A percentile compares a stretch with the other conserved stretches of the same genome.
Evolutionary conservation across 2,888 invertebrate species (phyloP).

Genomic region (Ophion obscuratus): DNA sequence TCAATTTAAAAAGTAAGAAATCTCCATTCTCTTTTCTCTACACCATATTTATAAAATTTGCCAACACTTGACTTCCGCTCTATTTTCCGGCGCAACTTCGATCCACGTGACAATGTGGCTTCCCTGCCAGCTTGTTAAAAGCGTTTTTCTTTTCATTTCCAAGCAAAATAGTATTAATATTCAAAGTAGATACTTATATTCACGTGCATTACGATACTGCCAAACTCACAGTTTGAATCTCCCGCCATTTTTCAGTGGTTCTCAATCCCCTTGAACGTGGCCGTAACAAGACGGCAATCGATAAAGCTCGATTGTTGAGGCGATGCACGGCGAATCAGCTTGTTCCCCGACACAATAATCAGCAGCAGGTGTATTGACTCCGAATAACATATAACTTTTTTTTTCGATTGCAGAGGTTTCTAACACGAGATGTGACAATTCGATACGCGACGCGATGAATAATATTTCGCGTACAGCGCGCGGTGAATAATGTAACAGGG

Average conservation of each 20-base stretch:
- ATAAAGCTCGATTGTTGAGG: slow-evolving; percentile 33
- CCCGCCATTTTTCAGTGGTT: slow-evolving; percentile 7
- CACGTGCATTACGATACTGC: neutral
- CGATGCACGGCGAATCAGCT: slow-evolving; percentile 3
- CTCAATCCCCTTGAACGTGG: slow-evolving; percentile 23
- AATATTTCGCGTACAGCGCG: neutral
- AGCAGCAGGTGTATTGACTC: slow-evolving; percentile 39
- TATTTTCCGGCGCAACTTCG: too few species aligned
- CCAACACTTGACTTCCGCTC: too few species aligned
- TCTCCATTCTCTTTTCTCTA: too few species aligned
- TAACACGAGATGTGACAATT: neutral
- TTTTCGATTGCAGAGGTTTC: neutral
- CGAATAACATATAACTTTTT: slow-evolving; percentile 22
- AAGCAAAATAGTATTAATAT: neutral
- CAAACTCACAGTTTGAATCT: neutral
- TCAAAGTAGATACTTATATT: neutral
- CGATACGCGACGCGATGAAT: neutral
- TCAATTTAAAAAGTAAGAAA: too few species aligned
- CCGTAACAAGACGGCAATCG: slow-evolving; percentile 16
- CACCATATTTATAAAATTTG: too few species aligned
- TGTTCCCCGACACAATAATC: slow-evolving; percentile 16
- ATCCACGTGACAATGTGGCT: too few species aligned
- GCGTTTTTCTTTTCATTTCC: neutral
- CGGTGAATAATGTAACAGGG: neutral
- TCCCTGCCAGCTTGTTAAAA: neutral